phyloP scores from a whole-genome alignment of 2,888 invertebrate genomes.

The Microplitis deprimator region DNA sequence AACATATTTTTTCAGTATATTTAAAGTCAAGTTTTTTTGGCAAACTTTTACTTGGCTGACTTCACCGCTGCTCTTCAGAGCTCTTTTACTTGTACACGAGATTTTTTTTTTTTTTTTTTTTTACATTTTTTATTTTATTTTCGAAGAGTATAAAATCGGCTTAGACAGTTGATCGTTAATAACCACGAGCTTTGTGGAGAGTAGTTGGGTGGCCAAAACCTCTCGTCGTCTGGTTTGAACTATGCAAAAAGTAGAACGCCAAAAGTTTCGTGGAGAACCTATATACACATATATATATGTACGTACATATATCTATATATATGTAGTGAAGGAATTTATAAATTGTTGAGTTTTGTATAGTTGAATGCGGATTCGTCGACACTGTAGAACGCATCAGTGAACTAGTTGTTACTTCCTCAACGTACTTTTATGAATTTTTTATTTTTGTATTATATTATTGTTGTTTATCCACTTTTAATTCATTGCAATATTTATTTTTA shows the following conservation, averaged over 20 bases:
- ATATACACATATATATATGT: neutral
- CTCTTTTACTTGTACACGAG: constrained; percentile 10
- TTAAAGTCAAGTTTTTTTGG: neutral
- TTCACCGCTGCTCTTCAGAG: constrained; percentile 3
- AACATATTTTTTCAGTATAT: neutral
- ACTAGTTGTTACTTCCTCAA: neutral
- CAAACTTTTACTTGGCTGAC: neutral
- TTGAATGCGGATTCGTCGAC: neutral
- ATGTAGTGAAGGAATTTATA: neutral
- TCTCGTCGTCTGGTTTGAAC: constrained; percentile 22
- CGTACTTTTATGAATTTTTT: neutral
- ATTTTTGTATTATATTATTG: neutral
- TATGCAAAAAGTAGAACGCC: constrained; percentile 24
- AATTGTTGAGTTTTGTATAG: constrained; percentile 10
- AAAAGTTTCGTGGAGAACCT: neutral
- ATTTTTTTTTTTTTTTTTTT: neutral
- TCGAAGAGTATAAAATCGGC: constrained; percentile 14
- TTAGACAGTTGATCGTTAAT: constrained; percentile 25
- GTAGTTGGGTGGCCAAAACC: constrained; percentile 20
- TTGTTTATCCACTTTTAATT: neutral
- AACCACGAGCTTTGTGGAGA: constrained; percentile 19
- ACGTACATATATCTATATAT: neutral
- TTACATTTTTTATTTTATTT: neutral
- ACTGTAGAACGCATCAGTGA: neutral
- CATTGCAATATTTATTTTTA: neutral